Evolutionary conservation across 2,888 invertebrate genomes (phyloP).

Genomic region (Cryptus armator): DNA sequence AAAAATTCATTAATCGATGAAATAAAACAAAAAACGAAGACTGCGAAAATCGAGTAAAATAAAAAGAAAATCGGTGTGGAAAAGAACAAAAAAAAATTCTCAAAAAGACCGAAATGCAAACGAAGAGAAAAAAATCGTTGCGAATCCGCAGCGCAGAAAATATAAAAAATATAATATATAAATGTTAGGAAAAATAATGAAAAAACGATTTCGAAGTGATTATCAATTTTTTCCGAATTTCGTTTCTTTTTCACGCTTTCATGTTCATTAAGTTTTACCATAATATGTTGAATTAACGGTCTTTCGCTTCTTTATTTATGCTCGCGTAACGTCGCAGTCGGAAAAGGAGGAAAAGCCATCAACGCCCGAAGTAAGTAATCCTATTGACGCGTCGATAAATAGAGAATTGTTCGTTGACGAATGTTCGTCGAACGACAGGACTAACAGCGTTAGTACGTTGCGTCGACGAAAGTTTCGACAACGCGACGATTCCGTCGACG

Average conservation of each 20-base stretch:
- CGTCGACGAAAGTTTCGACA: conserved; percentile 78
- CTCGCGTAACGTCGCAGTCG: conserved; percentile 79
- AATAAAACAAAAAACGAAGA: too few relatives aligned
- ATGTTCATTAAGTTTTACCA: not conserved
- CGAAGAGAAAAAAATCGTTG: too few relatives aligned
- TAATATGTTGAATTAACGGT: conserved; percentile 66
- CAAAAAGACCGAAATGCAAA: too few relatives aligned
- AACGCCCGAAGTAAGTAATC: conserved; percentile 83
- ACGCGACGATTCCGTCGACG: conserved; percentile 53
- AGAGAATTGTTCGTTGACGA: conserved; percentile 72
- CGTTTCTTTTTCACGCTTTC: not conserved
- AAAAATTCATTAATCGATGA: too few relatives aligned
- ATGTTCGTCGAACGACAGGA: conserved; percentile 71
- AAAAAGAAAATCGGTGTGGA: too few relatives aligned
- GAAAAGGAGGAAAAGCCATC: conserved; percentile 81
- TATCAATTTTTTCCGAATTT: not conserved
- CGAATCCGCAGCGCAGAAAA: too few relatives aligned
- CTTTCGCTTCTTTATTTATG: conserved; percentile 79
- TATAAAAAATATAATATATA: not conserved
- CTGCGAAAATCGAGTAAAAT: too few relatives aligned
- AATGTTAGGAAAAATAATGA: not conserved
- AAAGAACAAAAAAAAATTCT: too few relatives aligned
- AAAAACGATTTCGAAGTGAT: too few relatives aligned
- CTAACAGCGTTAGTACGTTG: conserved; percentile 76
- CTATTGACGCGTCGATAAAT: conserved; percentile 76